Percentiles rank a stretch among this genome's conserved stretches.
Evolutionary conservation across 2,888 invertebrate species (phyloP).

Genomic region (Acanthococcus lagerstroemiae): DNA sequence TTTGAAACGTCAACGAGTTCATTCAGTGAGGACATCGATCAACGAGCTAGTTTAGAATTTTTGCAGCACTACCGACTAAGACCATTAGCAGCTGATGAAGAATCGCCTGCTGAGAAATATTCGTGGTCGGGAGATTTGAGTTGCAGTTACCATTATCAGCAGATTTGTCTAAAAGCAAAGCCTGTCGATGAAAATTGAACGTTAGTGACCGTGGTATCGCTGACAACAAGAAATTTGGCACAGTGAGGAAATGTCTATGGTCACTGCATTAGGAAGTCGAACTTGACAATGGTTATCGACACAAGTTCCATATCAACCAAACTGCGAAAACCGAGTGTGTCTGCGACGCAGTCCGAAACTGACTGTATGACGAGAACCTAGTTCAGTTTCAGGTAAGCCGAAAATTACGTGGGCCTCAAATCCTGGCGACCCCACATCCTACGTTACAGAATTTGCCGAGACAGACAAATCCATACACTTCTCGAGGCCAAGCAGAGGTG

Average conservation of each 20-base stretch:
- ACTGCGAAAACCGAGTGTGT: too few species aligned
- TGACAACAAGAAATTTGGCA: background rate
- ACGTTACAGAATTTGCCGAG: too few species aligned
- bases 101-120: constrained; percentile 4
- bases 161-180: background rate
- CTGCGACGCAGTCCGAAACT: too few species aligned
- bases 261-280: background rate
- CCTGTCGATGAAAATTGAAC: background rate
- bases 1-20: background rate
- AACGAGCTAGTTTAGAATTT: background rate
- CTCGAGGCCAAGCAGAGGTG: too few species aligned
- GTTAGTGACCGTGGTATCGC: background rate
- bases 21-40: too few species aligned
- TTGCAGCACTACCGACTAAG: background rate
- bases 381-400: too few species aligned
- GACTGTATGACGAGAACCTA: too few species aligned
- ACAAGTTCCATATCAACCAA: background rate
- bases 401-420: too few species aligned
- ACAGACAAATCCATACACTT: too few species aligned
- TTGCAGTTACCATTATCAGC: background rate
- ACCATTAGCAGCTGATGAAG: background rate
- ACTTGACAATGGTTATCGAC: background rate
- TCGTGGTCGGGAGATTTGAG: background rate
- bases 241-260: background rate
- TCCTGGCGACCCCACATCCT: too few species aligned